Evolutionary conservation across 1,140 invertebrate species (phyloP).

Genomic region (Hylaeus anthracinus): DNA sequence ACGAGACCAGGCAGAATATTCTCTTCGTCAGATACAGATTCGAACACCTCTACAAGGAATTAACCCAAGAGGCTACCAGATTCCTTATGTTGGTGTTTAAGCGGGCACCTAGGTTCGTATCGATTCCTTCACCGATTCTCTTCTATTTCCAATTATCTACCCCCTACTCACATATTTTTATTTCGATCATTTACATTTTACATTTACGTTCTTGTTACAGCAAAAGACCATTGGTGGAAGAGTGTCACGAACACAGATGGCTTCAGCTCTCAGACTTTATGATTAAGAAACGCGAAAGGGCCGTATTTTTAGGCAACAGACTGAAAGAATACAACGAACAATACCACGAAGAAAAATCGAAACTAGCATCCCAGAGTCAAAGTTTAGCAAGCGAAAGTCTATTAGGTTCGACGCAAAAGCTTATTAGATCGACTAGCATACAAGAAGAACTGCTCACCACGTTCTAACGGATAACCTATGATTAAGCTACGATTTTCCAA

Average conservation of each 20-base stretch:
- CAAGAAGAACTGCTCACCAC: slow-evolving; percentile 89
- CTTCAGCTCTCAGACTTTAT: slow-evolving; percentile 94
- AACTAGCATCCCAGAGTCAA: slow-evolving; percentile 83
- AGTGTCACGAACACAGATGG: slow-evolving; percentile 98
- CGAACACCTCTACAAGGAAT: slow-evolving; percentile 96
- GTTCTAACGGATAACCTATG: slow-evolving; percentile 67
- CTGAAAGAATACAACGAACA: slow-evolving; percentile 90
- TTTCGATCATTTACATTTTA: too few species aligned
- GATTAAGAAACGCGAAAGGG: slow-evolving; percentile 94
- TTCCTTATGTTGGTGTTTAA: slow-evolving; percentile 98
- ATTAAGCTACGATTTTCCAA: slow-evolving; percentile 68
- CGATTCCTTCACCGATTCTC: neutral
- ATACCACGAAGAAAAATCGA: slow-evolving; percentile 86
- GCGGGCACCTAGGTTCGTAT: slow-evolving; percentile 90
- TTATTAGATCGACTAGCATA: slow-evolving; percentile 89
- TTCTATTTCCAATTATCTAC: too few species aligned
- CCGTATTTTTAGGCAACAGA: slow-evolving; percentile 91
- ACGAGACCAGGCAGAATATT: slow-evolving; percentile 95
- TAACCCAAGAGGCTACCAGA: slow-evolving; percentile 95
- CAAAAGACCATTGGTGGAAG: slow-evolving; percentile 95
- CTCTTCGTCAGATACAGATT: slow-evolving; percentile 96
- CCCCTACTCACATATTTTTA: too few species aligned
- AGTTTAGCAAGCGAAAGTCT: slow-evolving; percentile 75
- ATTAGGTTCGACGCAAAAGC: slow-evolving; percentile 81
- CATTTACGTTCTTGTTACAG: slow-evolving; percentile 81